Evolutionary conservation across 2,888 invertebrate genomes (phyloP).

Genomic region (Drosophila tanythrix): DNA sequence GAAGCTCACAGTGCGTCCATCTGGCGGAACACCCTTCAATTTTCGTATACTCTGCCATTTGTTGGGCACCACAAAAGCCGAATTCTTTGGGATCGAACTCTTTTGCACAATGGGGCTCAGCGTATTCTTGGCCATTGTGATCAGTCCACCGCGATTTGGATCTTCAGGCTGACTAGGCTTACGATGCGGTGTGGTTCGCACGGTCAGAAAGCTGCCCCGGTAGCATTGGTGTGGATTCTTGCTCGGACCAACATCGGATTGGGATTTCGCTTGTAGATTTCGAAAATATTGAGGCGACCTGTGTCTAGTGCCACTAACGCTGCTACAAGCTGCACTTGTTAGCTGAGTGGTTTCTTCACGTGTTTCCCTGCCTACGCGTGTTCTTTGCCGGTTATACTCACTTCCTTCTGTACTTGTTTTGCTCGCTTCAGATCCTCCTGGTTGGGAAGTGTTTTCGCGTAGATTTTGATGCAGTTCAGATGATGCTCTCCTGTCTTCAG

Average conservation of each 20-base stretch:
- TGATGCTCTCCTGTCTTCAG: not conserved
- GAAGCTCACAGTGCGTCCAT: not conserved
- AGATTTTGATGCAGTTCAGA: not conserved
- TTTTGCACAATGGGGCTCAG: not conserved
- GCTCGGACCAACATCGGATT: not conserved
- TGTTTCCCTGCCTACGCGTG: not conserved
- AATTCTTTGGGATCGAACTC: not conserved
- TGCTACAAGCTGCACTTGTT: not conserved
- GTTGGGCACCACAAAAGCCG: constrained; percentile 30
- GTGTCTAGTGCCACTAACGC: not conserved
- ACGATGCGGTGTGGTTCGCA: constrained; percentile 5
- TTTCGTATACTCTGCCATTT: constrained; percentile 10
- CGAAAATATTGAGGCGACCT: not conserved
- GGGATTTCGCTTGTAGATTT: not conserved
- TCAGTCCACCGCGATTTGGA: not conserved
- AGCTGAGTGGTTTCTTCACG: not conserved
- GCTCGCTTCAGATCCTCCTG: not conserved
- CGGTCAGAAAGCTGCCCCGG: constrained; percentile 46
- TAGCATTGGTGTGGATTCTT: constrained; percentile 21
- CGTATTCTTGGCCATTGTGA: not conserved
- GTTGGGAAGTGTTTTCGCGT: not conserved
- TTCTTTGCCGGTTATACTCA: not conserved
- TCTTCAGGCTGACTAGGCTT: fast-evolving
- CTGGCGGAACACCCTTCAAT: not conserved
- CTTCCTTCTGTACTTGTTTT: not conserved